These are phyloP conservation scores for Enteromius trimaculatus DNA, from an alignment of 2,797 vertebrate genomes.

Conservation along the genomic window DNA sequence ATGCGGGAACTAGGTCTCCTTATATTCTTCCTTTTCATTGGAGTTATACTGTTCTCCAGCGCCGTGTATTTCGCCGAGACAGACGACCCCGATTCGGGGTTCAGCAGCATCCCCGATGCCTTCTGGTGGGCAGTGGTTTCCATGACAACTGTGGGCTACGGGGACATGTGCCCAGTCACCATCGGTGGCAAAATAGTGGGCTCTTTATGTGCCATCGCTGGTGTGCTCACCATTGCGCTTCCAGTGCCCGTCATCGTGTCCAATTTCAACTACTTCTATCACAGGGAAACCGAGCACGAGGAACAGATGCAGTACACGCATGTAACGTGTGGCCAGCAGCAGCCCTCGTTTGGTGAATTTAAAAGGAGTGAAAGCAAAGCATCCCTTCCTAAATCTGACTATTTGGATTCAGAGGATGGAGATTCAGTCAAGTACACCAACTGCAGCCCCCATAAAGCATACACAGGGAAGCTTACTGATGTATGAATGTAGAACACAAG, in stretches of 20 bases:
- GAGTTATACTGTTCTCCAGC: conserved; percentile 92
- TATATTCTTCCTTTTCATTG: conserved; percentile 93
- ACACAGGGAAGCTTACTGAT: conserved; percentile 87
- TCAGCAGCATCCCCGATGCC: conserved; percentile 92
- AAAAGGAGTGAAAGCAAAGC: conserved; percentile 80
- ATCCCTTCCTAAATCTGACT: conserved; percentile 86
- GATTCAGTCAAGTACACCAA: conserved; percentile 86
- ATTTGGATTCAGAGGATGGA: conserved; percentile 81
- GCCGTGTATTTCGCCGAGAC: conserved; percentile 95
- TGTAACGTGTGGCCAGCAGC: conserved; percentile 89
- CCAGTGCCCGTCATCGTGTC: conserved; percentile 94
- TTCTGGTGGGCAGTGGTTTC: conserved; percentile 98
- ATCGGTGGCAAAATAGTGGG: conserved; percentile 95
- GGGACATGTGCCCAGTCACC: conserved; percentile 94
- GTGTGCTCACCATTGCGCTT: conserved; percentile 91
- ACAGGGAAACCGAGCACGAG: conserved; percentile 92
- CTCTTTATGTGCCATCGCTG: conserved; percentile 91
- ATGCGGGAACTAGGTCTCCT: conserved; percentile 91
- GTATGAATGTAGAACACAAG: conserved; percentile 75
- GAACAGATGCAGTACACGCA: conserved; percentile 92
- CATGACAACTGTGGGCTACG: conserved; percentile 96
- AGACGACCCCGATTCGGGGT: conserved; percentile 87
- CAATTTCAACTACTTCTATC: conserved; percentile 98
- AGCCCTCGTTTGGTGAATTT: conserved; percentile 80
- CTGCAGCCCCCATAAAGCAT: conserved; percentile 84